Conservation (phyloP, 2,888 invertebrate species). For the Choreutis nemorana region DNA sequence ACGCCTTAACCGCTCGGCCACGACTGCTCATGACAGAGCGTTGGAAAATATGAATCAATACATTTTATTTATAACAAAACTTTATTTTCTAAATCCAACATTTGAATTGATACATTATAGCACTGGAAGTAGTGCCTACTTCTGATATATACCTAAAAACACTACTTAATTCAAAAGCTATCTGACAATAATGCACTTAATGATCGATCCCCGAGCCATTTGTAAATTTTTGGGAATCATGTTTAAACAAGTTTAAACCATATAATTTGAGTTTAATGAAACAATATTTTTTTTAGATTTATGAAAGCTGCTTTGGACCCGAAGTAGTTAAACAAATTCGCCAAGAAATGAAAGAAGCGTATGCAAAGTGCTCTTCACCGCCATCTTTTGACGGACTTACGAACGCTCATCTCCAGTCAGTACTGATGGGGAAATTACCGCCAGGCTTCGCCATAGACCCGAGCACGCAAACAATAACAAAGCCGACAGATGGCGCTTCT, state of each 20-base stretch:
- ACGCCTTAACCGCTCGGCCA: conserved; percentile 91
- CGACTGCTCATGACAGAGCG: conserved; percentile 63
- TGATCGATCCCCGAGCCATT: too few species aligned
- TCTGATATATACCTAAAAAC: too few species aligned
- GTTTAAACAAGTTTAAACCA: too few species aligned
- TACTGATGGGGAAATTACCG: conserved; percentile 44
- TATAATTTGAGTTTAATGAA: background rate
- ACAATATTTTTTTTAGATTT: conserved; percentile 57
- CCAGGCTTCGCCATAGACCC: conserved; percentile 54
- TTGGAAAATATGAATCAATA: background rate
- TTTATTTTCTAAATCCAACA: too few species aligned
- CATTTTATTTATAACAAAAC: too few species aligned
- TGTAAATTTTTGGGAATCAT: too few species aligned
- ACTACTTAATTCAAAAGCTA: too few species aligned
- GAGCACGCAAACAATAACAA: conserved; percentile 47
- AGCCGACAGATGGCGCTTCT: conserved; percentile 49
- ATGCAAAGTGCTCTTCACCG: conserved; percentile 68
- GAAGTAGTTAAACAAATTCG: conserved; percentile 73
- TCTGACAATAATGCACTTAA: too few species aligned
- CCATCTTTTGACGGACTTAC: conserved; percentile 47
- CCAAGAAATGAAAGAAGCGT: conserved; percentile 72
- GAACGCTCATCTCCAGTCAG: conserved; percentile 42
- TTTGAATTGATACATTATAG: too few species aligned
- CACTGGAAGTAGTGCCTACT: too few species aligned
- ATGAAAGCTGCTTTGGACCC: conserved; percentile 74